Evolutionary conservation across 2,797 vertebrate genomes (phyloP).

Genomic region (Gila robusta): DNA sequence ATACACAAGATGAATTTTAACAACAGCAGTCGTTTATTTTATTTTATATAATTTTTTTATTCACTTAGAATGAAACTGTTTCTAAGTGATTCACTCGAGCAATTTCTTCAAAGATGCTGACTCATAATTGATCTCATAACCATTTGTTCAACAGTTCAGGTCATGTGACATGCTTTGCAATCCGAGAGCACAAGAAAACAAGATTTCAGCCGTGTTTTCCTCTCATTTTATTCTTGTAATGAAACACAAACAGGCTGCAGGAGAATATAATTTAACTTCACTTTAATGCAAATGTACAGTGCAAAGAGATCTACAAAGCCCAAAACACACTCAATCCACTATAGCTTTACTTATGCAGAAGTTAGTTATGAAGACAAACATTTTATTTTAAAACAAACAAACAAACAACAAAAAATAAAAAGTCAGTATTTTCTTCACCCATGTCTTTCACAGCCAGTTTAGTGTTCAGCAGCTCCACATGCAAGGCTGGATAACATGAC

Average conservation of each 20-base stretch:
- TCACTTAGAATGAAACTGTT: background rate
- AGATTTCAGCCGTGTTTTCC: slow-evolving; percentile 52
- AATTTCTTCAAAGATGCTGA: background rate
- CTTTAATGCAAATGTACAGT: slow-evolving; percentile 80
- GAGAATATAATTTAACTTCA: slow-evolving; percentile 70
- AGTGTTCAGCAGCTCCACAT: slow-evolving; percentile 72
- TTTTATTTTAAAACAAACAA: slow-evolving; percentile 39
- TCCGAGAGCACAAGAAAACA: background rate
- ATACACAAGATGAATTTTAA: background rate
- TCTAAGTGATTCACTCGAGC: background rate
- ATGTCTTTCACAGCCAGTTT: slow-evolving; percentile 62
- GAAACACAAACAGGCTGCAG: slow-evolving; percentile 76
- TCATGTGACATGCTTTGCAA: background rate
- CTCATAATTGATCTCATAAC: background rate
- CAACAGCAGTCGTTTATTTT: background rate
- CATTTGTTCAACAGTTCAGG: too few relatives aligned
- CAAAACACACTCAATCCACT: slow-evolving; percentile 74
- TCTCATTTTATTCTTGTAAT: slow-evolving; percentile 71
- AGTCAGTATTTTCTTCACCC: slow-evolving; percentile 42
- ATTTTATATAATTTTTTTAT: background rate
- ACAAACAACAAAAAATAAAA: background rate
- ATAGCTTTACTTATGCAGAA: slow-evolving; percentile 68
- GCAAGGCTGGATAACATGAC: slow-evolving; percentile 61
- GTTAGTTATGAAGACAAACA: slow-evolving; percentile 73
- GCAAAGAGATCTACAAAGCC: slow-evolving; percentile 75